phyloP scores from a whole-genome alignment of 2,113 vertebrate genomes.

The Echinops telfairi region DNA sequence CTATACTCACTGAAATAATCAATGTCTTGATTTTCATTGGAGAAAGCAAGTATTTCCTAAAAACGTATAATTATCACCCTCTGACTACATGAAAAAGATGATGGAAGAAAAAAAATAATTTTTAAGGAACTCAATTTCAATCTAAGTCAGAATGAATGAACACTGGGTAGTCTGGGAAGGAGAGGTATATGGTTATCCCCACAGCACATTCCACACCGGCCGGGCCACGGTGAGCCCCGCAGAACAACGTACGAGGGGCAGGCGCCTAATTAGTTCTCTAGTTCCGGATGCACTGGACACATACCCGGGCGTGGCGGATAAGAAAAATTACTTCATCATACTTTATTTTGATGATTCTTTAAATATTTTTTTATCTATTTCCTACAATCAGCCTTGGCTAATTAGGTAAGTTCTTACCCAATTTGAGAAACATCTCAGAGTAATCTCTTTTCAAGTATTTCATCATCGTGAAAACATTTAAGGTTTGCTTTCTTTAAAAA shows the following conservation, averaged over 20 bases:
- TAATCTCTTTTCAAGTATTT: slow-evolving; percentile 13
- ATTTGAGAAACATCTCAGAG: background rate
- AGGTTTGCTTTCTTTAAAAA: slow-evolving; percentile 14
- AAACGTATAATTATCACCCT: background rate
- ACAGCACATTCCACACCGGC: background rate
- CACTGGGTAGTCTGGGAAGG: background rate
- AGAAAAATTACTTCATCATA: background rate
- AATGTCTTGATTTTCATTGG: background rate
- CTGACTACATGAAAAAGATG: background rate
- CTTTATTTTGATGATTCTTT: background rate
- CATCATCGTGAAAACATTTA: background rate
- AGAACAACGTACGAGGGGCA: background rate
- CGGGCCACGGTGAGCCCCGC: background rate
- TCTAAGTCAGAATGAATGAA: slow-evolving; percentile 7
- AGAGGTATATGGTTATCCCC: background rate
- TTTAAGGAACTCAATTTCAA: slow-evolving; percentile 29
- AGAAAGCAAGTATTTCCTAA: slow-evolving; percentile 18
- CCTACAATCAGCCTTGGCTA: slow-evolving; percentile 27
- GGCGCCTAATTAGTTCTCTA: background rate
- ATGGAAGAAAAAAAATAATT: background rate
- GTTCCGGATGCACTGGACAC: background rate
- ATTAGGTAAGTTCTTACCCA: slow-evolving; percentile 22
- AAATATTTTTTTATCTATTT: background rate
- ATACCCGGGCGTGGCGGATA: background rate
- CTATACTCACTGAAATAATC: background rate